Evolutionary conservation across 2,888 invertebrate genomes (phyloP).

Genomic region (Dynastes grantii): DNA sequence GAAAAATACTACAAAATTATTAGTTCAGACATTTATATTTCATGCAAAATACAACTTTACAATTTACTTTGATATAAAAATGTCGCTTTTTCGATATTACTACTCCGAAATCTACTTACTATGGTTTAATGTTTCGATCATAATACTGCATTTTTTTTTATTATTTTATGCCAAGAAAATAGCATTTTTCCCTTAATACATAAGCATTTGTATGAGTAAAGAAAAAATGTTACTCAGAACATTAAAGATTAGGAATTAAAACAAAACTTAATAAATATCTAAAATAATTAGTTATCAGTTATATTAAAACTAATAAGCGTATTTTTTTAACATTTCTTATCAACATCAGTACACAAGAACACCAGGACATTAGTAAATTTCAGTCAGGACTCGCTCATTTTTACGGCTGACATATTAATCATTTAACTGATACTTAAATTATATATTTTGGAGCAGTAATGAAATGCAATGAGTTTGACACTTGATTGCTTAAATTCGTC

Average conservation of each 20-base stretch:
- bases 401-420: conserved; percentile 5
- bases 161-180: conserved; percentile 13
- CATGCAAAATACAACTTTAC: conserved; percentile 34
- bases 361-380: conserved; percentile 30
- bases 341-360: conserved; percentile 29
- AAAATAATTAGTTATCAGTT: conserved; percentile 26
- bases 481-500: conserved; percentile 76
- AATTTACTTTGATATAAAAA: conserved; percentile 41
- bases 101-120: conserved; percentile 11
- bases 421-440: conserved; percentile 70
- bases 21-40: conserved; percentile 23
- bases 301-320: conserved; percentile 47
- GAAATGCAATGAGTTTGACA: conserved; percentile 85
- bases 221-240: conserved; percentile 13
- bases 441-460: conserved; percentile 82
- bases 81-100: conserved; percentile 1
- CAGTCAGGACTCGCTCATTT: conserved; percentile 20
- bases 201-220: conserved; percentile 16
- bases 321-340: conserved; percentile 30
- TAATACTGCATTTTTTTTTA: conserved; percentile 36
- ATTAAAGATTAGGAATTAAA: conserved; percentile 17
- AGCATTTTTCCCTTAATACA: conserved; percentile 11
- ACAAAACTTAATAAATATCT: conserved; percentile 37
- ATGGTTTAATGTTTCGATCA: background rate
- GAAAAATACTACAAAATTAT: too few relatives aligned